Evolutionary conservation across 2,113 vertebrate genomes (phyloP).

Genomic region (Peromyscus leucopus): DNA sequence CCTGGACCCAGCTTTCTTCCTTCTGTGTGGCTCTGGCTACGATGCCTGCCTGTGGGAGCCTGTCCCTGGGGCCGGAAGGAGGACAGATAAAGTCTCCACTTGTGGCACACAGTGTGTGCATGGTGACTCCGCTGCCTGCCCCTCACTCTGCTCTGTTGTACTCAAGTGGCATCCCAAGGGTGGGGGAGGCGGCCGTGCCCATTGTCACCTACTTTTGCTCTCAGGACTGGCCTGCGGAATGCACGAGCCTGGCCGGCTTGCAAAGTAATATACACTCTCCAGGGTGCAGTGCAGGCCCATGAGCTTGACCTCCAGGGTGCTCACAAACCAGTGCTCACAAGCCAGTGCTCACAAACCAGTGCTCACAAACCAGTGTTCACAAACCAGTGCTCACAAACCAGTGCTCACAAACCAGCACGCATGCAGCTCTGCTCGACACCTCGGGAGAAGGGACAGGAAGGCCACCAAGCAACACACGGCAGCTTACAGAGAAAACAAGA

Average conservation of each 20-base stretch:
- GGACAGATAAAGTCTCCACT: background rate
- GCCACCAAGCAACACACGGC: fast-evolving
- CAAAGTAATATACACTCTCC: background rate
- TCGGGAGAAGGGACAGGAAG: background rate
- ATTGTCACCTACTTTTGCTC: background rate
- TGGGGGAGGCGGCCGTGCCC: background rate
- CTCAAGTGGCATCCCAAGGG: background rate
- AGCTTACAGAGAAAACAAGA: background rate
- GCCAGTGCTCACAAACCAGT: too few species aligned
- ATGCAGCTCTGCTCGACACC: background rate
- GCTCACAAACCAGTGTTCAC: too few species aligned
- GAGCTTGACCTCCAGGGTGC: background rate
- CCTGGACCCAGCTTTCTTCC: too few species aligned
- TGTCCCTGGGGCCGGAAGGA: background rate
- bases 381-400: too few species aligned
- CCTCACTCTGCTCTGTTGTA: background rate
- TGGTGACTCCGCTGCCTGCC: background rate
- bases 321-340: background rate
- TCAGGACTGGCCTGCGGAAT: background rate
- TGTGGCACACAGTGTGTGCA: background rate
- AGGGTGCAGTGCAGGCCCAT: background rate
- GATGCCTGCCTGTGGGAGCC: too few species aligned
- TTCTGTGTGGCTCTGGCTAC: background rate
- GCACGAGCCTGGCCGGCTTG: background rate
- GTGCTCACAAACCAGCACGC: background rate